These are phyloP conservation scores for Danio rerio DNA, from an alignment of 2,113 vertebrate genomes.

Conservation along the genomic window DNA sequence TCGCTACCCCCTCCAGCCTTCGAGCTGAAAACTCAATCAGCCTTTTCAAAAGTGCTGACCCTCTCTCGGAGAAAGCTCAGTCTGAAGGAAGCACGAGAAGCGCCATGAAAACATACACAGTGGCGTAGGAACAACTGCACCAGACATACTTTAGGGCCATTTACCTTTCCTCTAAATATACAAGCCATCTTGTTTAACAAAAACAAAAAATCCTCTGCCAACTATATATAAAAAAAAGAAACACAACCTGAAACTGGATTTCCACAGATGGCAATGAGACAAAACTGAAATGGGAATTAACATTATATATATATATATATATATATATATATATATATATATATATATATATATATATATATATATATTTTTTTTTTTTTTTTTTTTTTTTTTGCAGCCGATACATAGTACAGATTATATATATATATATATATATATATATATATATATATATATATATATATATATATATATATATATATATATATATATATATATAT, in stretches of 20 bases:
- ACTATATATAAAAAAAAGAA: neutral
- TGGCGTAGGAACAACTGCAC: constrained; percentile 48
- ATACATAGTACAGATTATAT: too few species aligned
- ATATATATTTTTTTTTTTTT: too few species aligned
- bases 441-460: too few species aligned
- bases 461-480: too few species aligned
- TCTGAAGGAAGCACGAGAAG: constrained; percentile 51
- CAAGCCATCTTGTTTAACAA: neutral
- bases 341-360: too few species aligned
- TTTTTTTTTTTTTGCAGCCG: too few species aligned
- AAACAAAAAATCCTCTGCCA: neutral
- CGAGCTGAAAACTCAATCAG: constrained; percentile 46
- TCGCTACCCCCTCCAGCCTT: neutral
- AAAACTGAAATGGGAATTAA: neutral
- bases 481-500: too few species aligned
- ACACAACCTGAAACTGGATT: neutral
- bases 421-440: too few species aligned
- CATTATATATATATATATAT: too few species aligned
- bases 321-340: too few species aligned
- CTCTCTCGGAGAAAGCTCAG: neutral
- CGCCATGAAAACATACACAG: constrained; percentile 60
- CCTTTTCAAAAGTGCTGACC: constrained; percentile 51
- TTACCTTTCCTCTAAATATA: constrained; percentile 48
- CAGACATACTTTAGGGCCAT: constrained; percentile 42
- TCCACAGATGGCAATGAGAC: neutral